phyloP scores from a whole-genome alignment of 1,140 invertebrate genomes.

The Leucophenga varia region DNA sequence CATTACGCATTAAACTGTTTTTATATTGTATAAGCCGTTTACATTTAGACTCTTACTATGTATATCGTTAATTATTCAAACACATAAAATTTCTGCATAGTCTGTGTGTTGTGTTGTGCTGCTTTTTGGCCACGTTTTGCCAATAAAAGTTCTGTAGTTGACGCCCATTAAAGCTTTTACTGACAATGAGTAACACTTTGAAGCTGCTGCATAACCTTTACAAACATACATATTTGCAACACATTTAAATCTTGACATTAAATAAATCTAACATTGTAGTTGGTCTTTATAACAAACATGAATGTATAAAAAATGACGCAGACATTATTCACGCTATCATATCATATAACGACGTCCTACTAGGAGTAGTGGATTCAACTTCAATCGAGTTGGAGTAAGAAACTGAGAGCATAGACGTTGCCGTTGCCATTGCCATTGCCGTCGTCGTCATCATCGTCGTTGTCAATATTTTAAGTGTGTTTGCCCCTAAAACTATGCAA shows the following conservation, averaged over 20 bases:
- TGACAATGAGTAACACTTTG: too few species aligned
- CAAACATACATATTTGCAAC: slow-evolving; percentile 4
- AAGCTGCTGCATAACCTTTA: too few species aligned
- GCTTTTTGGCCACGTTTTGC: too few species aligned
- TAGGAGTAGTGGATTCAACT: too few species aligned
- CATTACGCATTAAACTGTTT: too few species aligned
- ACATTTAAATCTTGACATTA: slow-evolving; percentile 47
- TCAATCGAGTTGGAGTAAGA: slow-evolving; percentile 4
- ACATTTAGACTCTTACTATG: too few species aligned
- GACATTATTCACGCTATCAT: slow-evolving; percentile 54
- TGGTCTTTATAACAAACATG: slow-evolving; percentile 42
- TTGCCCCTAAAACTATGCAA: slow-evolving; percentile 5
- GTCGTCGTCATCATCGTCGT: too few species aligned
- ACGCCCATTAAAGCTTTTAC: too few species aligned
- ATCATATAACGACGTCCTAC: too few species aligned
- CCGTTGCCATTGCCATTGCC: too few species aligned
- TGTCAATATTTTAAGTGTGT: background rate
- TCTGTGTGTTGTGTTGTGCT: slow-evolving; percentile 35
- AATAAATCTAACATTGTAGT: slow-evolving; percentile 42
- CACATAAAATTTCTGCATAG: slow-evolving; percentile 35
- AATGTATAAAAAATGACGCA: slow-evolving; percentile 41
- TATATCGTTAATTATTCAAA: slow-evolving; percentile 53
- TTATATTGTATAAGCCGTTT: too few species aligned
- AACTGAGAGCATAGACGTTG: background rate
- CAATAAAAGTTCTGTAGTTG: too few species aligned